These are phyloP conservation scores for Aphrocallistes beatrix DNA, from an alignment of 37 sponge, comb jelly and placozoan genomes.

Conservation along the genomic window DNA sequence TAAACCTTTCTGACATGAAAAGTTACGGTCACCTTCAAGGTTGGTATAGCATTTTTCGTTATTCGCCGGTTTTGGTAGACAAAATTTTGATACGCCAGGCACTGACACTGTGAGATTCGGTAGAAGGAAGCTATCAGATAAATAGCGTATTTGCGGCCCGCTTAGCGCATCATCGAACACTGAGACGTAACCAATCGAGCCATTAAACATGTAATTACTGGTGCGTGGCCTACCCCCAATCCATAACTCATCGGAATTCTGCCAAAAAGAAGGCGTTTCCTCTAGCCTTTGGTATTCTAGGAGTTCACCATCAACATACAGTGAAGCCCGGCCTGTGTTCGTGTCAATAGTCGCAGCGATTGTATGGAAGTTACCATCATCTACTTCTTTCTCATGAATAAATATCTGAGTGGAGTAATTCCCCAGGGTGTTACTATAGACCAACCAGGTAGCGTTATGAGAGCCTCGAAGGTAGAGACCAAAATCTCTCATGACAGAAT, in stretches of 20 bases:
- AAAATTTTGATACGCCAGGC: background rate
- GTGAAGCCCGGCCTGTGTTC: slow-evolving; percentile 31
- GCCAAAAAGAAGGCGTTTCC: background rate
- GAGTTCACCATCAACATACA: slow-evolving; percentile 53
- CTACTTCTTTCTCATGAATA: slow-evolving; percentile 39
- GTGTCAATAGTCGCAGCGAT: slow-evolving; percentile 54
- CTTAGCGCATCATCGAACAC: slow-evolving; percentile 21
- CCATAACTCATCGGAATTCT: slow-evolving; percentile 40
- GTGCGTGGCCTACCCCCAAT: slow-evolving; percentile 63
- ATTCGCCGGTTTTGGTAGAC: background rate
- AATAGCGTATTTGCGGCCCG: background rate
- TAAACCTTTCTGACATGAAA: background rate
- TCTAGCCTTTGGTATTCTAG: slow-evolving; percentile 8
- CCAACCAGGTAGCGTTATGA: slow-evolving; percentile 33
- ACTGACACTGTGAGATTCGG: background rate
- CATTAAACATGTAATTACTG: slow-evolving; percentile 47
- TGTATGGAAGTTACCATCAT: slow-evolving; percentile 40
- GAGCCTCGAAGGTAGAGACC: slow-evolving; percentile 52
- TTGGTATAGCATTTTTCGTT: background rate
- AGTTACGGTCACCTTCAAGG: background rate
- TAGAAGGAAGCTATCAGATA: background rate
- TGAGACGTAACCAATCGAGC: slow-evolving; percentile 48
- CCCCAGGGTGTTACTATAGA: slow-evolving; percentile 36
- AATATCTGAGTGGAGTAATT: slow-evolving; percentile 37
- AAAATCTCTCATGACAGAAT: slow-evolving; percentile 47